Percentiles rank a stretch among this genome's conserved stretches.
phyloP scores from a whole-genome alignment of 2,113 vertebrate species.

The Oostethus manadensis region DNA sequence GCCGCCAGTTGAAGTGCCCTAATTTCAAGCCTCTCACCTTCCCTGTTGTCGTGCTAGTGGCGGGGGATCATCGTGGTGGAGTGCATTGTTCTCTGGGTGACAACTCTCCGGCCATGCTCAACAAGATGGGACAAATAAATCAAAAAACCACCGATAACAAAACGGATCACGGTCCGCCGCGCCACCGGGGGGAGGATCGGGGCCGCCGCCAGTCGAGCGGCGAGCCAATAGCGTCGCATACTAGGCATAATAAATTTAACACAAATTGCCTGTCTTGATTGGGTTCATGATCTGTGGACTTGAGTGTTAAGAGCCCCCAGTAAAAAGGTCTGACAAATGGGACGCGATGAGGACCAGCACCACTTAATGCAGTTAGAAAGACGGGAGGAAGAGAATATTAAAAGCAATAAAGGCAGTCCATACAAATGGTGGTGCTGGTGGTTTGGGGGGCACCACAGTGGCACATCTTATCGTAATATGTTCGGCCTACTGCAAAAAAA shows the following conservation, averaged over 20 bases:
- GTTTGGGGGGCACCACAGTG: no score
- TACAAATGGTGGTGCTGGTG: no score
- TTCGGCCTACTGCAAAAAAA: no score
- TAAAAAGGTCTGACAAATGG: constrained; percentile 65
- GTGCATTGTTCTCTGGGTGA: constrained; percentile 49
- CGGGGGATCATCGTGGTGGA: constrained; percentile 45
- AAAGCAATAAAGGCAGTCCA: constrained; percentile 28
- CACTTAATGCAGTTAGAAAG: constrained; percentile 60
- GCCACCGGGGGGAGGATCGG: constrained; percentile 33
- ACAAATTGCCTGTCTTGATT: constrained; percentile 72
- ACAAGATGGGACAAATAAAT: constrained; percentile 59
- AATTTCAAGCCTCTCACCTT: constrained; percentile 2
- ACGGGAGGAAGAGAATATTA: constrained; percentile 52
- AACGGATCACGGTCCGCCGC: constrained; percentile 45
- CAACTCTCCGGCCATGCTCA: constrained; percentile 40
- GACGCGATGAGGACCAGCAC: constrained; percentile 46
- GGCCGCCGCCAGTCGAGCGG: constrained; percentile 52
- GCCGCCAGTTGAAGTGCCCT: constrained; percentile 2
- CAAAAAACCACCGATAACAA: constrained; percentile 62
- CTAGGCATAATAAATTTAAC: constrained; percentile 60
- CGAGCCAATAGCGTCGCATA: constrained; percentile 42
- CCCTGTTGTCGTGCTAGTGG: constrained; percentile 42
- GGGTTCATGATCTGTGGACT: constrained; percentile 70
- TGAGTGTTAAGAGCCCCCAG: constrained; percentile 55
- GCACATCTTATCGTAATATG: no score